Conservation (phyloP, 1,140 invertebrate genomes). For the Luehdorfia chinensis region DNA sequence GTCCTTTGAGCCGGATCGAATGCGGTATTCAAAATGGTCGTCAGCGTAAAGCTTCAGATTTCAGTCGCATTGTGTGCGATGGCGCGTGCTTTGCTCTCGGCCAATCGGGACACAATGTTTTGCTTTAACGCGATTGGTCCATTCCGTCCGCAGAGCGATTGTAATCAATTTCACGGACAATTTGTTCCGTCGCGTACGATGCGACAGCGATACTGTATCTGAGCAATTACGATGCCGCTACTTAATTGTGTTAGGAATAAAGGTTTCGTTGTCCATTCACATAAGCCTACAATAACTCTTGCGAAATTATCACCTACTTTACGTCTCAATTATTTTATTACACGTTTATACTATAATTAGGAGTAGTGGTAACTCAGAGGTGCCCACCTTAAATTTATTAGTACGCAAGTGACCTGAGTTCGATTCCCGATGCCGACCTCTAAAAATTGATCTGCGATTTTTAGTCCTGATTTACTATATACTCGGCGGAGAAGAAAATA, state of each 20-base stretch:
- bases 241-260: slow-evolving; percentile 31
- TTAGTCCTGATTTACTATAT: too few species aligned
- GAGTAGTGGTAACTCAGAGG: too few species aligned
- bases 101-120: slow-evolving; percentile 21
- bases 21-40: slow-evolving; percentile 42
- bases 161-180: slow-evolving; percentile 49
- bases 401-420: too few species aligned
- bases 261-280: background rate
- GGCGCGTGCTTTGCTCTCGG: slow-evolving; percentile 27
- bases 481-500: too few species aligned
- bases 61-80: slow-evolving; percentile 43
- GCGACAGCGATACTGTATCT: slow-evolving; percentile 30
- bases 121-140: slow-evolving; percentile 30
- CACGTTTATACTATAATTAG: too few species aligned
- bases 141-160: slow-evolving; percentile 29
- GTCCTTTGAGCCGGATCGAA: slow-evolving; percentile 32
- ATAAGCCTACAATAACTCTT: background rate
- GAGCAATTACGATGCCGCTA: slow-evolving; percentile 44
- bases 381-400: too few species aligned
- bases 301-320: too few species aligned
- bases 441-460: too few species aligned
- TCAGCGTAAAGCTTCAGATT: slow-evolving; percentile 37
- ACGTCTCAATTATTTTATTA: too few species aligned
- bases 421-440: too few species aligned
- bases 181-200: slow-evolving; percentile 33